Conservation (phyloP, 2,113 vertebrate genomes). For the Zootoca vivipara region DNA sequence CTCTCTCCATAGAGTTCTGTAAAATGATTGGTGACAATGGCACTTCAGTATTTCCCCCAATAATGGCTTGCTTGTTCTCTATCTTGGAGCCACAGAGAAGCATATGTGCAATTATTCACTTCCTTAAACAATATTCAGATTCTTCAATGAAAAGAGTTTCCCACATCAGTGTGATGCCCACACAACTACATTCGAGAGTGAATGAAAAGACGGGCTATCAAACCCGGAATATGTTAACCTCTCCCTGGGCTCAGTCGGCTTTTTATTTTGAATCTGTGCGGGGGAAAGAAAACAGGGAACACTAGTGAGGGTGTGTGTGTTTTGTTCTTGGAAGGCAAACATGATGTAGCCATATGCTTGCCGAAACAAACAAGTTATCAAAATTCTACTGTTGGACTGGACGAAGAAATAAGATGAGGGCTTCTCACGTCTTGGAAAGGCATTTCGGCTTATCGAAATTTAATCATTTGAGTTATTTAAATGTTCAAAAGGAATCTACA, state of each 20-base stretch:
- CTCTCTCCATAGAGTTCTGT: constrained; percentile 55
- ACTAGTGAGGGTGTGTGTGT: not conserved
- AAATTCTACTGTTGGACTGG: constrained; percentile 27
- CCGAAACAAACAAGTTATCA: not conserved
- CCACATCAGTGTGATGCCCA: constrained; percentile 91
- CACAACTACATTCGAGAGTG: constrained; percentile 72
- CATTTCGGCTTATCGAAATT: no score
- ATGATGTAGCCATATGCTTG: constrained; percentile 7
- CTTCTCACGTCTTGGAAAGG: not conserved
- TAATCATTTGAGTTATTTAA: no score
- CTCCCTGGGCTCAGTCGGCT: constrained; percentile 61
- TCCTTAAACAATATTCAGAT: constrained; percentile 88
- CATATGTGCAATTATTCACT: constrained; percentile 91
- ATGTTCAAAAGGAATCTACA: no score
- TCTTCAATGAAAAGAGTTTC: constrained; percentile 90
- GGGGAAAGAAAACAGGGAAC: constrained; percentile 15
- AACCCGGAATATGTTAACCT: constrained; percentile 69
- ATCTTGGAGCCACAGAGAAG: constrained; percentile 83
- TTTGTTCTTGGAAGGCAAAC: not conserved
- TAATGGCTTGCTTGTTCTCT: constrained; percentile 89
- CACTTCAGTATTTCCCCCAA: constrained; percentile 77
- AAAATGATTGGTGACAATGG: constrained; percentile 72
- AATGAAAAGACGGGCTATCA: constrained; percentile 77
- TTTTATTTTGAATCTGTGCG: constrained; percentile 54
- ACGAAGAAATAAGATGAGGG: constrained; percentile 11